A percentile compares a stretch with the other conserved stretches of the same genome.
phyloP scores from a whole-genome alignment of 1,140 invertebrate species.

The Leucophenga varia region DNA sequence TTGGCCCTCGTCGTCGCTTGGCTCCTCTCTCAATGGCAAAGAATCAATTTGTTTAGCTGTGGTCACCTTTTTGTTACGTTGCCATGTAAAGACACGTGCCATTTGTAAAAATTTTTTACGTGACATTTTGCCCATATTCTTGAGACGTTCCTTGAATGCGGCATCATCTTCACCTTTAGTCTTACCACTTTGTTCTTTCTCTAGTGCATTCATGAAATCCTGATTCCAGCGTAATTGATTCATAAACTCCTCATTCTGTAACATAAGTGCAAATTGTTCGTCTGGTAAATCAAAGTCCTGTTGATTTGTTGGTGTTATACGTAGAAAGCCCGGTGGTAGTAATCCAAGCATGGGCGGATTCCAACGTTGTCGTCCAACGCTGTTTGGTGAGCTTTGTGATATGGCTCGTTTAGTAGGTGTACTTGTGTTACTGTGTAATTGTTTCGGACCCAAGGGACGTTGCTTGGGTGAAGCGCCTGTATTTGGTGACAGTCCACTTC shows the following conservation, averaged over 20 bases:
- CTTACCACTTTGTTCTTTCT: conserved; percentile 67
- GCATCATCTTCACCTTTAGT: conserved; percentile 70
- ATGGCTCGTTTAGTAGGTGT: conserved; percentile 4
- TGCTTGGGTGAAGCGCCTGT: conserved; percentile 55
- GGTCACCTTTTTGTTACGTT: conserved; percentile 66
- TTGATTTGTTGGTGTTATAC: conserved; percentile 33
- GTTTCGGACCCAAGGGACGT: conserved; percentile 30
- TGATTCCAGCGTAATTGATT: conserved; percentile 83
- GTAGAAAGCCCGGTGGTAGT: conserved; percentile 77
- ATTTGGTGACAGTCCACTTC: conserved; percentile 31
- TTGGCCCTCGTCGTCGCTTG: conserved; percentile 62
- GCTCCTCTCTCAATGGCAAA: conserved; percentile 63
- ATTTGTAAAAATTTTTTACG: conserved; percentile 80
- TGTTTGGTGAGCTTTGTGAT: conserved; percentile 27
- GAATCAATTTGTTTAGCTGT: conserved; percentile 63
- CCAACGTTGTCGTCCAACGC: conserved; percentile 62
- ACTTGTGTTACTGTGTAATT: conserved; percentile 15
- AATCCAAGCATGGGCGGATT: conserved; percentile 79
- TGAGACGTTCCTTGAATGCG: conserved; percentile 77
- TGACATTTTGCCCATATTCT: conserved; percentile 87
- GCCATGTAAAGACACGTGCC: conserved; percentile 74
- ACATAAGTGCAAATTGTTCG: conserved; percentile 81
- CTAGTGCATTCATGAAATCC: conserved; percentile 84
- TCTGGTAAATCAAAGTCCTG: conserved; percentile 63
- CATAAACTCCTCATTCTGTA: conserved; percentile 93